Base-by-base conservation (phyloP, 2,113 vertebrate species). In the Lates calcarifer region DNA sequence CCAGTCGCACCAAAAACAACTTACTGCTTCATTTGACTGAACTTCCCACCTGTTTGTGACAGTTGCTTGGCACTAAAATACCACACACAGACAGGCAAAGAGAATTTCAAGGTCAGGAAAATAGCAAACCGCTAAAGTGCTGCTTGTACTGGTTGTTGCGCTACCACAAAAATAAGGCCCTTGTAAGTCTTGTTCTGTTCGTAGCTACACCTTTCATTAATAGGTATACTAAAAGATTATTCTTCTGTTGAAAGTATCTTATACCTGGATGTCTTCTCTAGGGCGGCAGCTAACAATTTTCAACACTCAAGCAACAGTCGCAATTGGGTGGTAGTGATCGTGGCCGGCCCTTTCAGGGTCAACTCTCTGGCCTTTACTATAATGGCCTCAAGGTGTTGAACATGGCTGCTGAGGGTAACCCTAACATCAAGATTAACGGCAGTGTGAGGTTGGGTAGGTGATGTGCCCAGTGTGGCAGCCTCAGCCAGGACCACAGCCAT, bases 211-310 rank as follows among this genome's bases (percentile, higher is more conserved):
- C n/a, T n/a, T n/a, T n/a, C n/a, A n/a, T n/a, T n/a, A 20, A 58
- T 7, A 17, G 3, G 5, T 47, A 7, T 29, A 43, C 14, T 5
- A 4, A 13, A n/a, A 24, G 1, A 3, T 53, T 20, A 0, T 24
- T 56, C 26, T 15, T 53, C 28, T 69, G n/a, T 33, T 56, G 6
- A 66, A 79, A 66, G 47, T 18, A 12, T 70, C 43, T 74, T 51
- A 31, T 51, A 35, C 85, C 7, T 62, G 56, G 41, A 57, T 92
- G 26, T 91, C 55, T 88, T 76, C 70, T 79, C 41, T 53, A 96
- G 98, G 98, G 90, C 98, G 98, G 70, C 97, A 98, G 95, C 92
- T 99, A 94, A 99, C 98, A 65, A 99, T 99, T 95, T 99, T 99
- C 97, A 99, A 99, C 96, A 99, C 98, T 89, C 98, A 99, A 94